These are phyloP conservation scores for Phoxinus dragarum DNA, from an alignment of 2,797 vertebrate genomes.

Conservation along the genomic window DNA sequence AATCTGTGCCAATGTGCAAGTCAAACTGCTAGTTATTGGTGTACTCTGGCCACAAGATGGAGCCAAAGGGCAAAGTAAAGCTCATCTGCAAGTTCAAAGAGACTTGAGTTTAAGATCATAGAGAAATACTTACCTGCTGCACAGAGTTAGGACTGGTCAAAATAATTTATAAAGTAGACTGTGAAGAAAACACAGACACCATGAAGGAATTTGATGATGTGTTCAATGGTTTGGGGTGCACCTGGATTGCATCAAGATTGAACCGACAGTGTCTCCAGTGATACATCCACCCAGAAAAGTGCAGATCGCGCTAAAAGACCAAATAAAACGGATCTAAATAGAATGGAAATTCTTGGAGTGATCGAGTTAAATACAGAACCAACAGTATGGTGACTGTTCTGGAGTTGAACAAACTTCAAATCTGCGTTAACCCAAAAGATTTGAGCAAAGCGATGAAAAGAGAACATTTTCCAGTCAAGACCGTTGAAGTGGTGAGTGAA, in stretches of 20 bases:
- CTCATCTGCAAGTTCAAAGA: background rate
- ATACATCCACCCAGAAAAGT: slow-evolving; percentile 35
- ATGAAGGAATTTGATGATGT: slow-evolving; percentile 34
- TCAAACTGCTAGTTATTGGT: background rate
- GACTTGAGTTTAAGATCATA: background rate
- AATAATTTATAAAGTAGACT: background rate
- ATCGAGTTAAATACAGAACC: slow-evolving; percentile 23
- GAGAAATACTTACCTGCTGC: background rate
- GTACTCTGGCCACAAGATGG: background rate
- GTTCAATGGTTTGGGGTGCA: slow-evolving; percentile 19
- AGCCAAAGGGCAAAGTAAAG: background rate
- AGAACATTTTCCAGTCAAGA: slow-evolving; percentile 42
- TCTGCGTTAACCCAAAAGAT: background rate
- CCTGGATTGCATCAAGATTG: slow-evolving; percentile 22
- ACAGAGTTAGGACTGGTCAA: background rate
- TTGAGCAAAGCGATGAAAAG: slow-evolving; percentile 6
- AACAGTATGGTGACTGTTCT: slow-evolving; percentile 10
- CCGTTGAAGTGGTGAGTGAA: slow-evolving; percentile 24
- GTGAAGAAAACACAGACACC: slow-evolving; percentile 4
- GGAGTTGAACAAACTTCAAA: slow-evolving; percentile 23
- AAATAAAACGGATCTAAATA: background rate
- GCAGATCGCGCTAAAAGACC: slow-evolving; percentile 14
- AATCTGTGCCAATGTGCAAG: background rate
- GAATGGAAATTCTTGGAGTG: slow-evolving; percentile 24
- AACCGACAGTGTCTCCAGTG: slow-evolving; percentile 17